Evolutionary conservation across 2,888 invertebrate species (phyloP).

Genomic region (Ditylenchus weischeri): DNA sequence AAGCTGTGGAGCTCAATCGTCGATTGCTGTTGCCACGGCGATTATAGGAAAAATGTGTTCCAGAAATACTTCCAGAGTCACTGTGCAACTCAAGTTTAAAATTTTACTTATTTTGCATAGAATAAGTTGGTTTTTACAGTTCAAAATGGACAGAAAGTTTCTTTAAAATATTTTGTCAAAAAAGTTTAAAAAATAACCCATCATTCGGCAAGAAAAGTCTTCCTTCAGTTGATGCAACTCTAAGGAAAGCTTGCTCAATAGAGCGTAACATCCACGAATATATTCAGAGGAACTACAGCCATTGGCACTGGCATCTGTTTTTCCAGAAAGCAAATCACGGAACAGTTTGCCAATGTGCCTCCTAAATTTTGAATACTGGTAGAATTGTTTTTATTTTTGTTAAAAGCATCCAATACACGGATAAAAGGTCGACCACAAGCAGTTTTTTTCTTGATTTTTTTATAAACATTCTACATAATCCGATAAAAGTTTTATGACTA

Average conservation of each 20-base stretch:
- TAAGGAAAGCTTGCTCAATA: slow-evolving; percentile 30
- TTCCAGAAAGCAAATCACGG: slow-evolving; percentile 35
- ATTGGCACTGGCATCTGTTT: slow-evolving; percentile 12
- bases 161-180: too few relatives aligned
- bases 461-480: too few relatives aligned
- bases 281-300: slow-evolving; percentile 9
- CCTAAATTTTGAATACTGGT: slow-evolving; percentile 14
- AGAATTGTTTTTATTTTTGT: too few relatives aligned
- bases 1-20: slow-evolving; percentile 39
- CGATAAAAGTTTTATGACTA: too few relatives aligned
- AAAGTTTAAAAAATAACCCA: slow-evolving; percentile 30
- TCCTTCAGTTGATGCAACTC: slow-evolving; percentile 51
- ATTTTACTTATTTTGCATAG: neutral
- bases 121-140: neutral
- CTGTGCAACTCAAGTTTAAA: slow-evolving; percentile 46
- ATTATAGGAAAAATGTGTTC: slow-evolving; percentile 27
- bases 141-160: neutral
- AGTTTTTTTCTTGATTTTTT: too few relatives aligned
- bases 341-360: slow-evolving; percentile 49
- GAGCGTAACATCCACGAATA: slow-evolving; percentile 27
- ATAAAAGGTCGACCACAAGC: too few relatives aligned
- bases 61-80: slow-evolving; percentile 45
- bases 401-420: too few relatives aligned
- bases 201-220: slow-evolving; percentile 48
- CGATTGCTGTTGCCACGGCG: slow-evolving; percentile 22